Conservation (phyloP, 35 echinoderm and acorn worm genomes). For the Heliocidaris tuberculata region DNA sequence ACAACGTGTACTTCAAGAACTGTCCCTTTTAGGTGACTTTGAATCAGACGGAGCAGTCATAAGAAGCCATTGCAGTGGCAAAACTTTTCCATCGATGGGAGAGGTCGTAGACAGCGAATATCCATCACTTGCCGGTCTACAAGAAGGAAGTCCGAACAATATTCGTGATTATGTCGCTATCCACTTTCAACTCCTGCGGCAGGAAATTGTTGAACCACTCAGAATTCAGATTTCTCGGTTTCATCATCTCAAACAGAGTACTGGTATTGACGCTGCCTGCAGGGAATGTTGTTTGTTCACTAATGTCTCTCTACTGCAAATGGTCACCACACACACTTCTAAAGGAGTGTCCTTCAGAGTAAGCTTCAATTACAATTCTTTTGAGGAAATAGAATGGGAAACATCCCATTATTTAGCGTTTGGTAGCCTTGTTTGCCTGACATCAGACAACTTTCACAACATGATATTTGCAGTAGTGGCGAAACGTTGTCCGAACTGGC, state of each 20-base stretch:
- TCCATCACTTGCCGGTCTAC: too few species aligned
- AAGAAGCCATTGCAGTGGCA: too few species aligned
- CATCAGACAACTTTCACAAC: constrained; percentile 72
- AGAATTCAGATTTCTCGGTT: constrained; percentile 73
- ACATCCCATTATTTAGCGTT: constrained; percentile 63
- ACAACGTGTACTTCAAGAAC: too few species aligned
- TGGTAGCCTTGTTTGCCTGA: constrained; percentile 86
- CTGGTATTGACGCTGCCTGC: constrained; percentile 44
- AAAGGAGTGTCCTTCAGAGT: constrained; percentile 59
- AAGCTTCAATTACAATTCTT: constrained; percentile 47
- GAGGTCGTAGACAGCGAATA: too few species aligned
- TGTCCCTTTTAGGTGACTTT: too few species aligned
- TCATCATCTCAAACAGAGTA: constrained; percentile 31
- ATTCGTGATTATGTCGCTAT: too few species aligned
- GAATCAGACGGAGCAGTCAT: too few species aligned
- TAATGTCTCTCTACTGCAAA: constrained; percentile 54
- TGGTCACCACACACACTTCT: constrained; percentile 13
- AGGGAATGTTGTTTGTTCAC: constrained; percentile 64
- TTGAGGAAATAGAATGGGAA: constrained; percentile 68
- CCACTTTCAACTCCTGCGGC: constrained; percentile 80
- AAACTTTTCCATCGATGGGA: too few species aligned
- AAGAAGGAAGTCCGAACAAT: too few species aligned
- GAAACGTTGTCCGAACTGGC: constrained; percentile 58
- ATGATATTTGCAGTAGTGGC: constrained; percentile 84
- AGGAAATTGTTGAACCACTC: constrained; percentile 87